Evolutionary conservation across 2,113 vertebrate species (phyloP).

Genomic region (Eulemur macaco): DNA sequence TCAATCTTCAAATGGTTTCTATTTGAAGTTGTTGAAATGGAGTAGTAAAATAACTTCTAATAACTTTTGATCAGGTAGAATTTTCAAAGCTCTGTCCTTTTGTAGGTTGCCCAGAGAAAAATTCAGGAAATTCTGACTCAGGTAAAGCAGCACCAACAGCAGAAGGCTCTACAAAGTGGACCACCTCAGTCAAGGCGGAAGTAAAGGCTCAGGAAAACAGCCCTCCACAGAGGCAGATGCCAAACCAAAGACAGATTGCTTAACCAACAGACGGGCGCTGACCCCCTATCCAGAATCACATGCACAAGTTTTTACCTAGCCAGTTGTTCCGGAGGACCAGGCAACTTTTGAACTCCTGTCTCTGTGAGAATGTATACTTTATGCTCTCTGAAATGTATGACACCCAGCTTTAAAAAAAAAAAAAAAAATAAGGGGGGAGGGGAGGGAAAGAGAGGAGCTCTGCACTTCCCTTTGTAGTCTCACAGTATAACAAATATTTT

Average conservation of each 20-base stretch:
- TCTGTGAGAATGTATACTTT: conserved; percentile 94
- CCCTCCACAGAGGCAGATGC: conserved; percentile 88
- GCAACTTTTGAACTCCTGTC: conserved; percentile 89
- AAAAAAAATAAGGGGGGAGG: conserved; percentile 53
- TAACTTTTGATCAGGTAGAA: background rate
- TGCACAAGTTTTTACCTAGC: conserved; percentile 88
- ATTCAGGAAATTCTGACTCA: conserved; percentile 99
- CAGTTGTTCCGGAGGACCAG: conserved; percentile 89
- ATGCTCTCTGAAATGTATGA: conserved; percentile 92
- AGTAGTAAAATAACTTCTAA: background rate
- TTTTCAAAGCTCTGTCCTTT: conserved; percentile 57
- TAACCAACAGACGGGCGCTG: conserved; percentile 83
- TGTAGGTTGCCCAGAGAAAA: conserved; percentile 97
- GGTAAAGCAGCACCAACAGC: conserved; percentile 97
- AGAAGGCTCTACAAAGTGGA: conserved; percentile 89
- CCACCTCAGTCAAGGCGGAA: conserved; percentile 93
- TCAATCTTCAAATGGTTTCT: background rate
- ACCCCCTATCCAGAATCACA: conserved; percentile 84
- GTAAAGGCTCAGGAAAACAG: conserved; percentile 89
- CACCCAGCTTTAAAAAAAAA: conserved; percentile 89
- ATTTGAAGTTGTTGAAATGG: background rate
- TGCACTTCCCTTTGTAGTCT: conserved; percentile 92
- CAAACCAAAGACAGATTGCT: conserved; percentile 92
- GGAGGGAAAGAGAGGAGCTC: conserved; percentile 70
- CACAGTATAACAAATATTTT: conserved; percentile 81